phyloP scores from a whole-genome alignment of 2,113 vertebrate species.

The Clarias magur region DNA sequence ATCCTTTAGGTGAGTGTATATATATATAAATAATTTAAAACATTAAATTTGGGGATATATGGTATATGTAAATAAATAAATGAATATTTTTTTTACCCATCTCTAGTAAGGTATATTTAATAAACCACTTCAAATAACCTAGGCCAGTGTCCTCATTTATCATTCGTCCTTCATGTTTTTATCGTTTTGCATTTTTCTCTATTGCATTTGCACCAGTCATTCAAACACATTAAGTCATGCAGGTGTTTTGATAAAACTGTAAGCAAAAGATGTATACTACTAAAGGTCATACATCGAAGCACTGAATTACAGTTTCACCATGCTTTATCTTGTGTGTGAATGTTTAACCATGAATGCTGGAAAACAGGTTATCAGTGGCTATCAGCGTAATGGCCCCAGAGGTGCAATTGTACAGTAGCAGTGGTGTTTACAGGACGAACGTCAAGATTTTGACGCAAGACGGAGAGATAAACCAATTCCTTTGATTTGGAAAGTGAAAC shows the following conservation, averaged over 20 bases:
- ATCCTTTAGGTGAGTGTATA: too few relatives aligned
- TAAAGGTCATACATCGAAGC: not conserved
- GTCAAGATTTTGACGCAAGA: not conserved
- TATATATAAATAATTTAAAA: too few relatives aligned
- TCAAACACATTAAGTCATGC: not conserved
- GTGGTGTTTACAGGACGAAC: not conserved
- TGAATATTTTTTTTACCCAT: too few relatives aligned
- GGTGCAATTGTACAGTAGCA: conserved; percentile 10
- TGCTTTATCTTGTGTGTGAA: conserved; percentile 19
- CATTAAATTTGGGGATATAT: too few relatives aligned
- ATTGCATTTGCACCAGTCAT: not conserved
- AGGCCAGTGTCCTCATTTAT: not conserved
- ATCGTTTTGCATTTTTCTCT: not conserved
- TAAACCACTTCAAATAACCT: not conserved
- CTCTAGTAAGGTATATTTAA: not conserved
- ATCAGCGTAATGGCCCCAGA: conserved; percentile 29
- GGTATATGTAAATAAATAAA: too few relatives aligned
- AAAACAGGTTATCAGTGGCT: not conserved
- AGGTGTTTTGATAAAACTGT: not conserved
- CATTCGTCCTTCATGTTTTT: not conserved
- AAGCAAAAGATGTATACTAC: not conserved
- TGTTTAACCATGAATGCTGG: conserved; percentile 53
- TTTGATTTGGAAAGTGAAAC: not conserved
- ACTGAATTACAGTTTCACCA: not conserved
- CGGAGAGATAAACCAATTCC: not conserved